Conservation (phyloP, 1,140 invertebrate genomes). For the Hesperophylax magnus region DNA sequence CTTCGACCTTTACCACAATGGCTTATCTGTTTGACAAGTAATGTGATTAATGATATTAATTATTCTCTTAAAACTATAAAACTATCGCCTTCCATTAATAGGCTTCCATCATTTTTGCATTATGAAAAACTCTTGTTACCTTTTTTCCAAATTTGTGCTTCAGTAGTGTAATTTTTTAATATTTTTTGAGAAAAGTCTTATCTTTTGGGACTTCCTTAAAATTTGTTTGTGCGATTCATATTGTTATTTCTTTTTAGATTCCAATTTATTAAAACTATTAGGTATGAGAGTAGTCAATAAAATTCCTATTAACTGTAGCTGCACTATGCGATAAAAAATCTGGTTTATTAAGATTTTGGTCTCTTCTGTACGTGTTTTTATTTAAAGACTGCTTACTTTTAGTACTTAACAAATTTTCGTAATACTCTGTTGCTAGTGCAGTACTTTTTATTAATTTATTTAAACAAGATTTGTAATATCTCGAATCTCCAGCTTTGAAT, state of each 20-base stretch:
- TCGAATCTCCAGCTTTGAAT: no score
- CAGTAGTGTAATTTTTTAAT: not conserved
- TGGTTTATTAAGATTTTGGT: no score
- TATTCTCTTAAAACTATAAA: slow-evolving; percentile 24
- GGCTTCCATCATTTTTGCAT: slow-evolving; percentile 29
- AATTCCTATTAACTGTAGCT: no score
- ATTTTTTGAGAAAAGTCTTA: not conserved
- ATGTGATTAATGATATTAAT: slow-evolving; percentile 35
- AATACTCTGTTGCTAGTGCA: no score
- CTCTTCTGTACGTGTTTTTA: not conserved
- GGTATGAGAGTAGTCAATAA: no score
- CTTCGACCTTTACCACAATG: slow-evolving; percentile 32
- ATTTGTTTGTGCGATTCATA: not conserved
- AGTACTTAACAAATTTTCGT: not conserved
- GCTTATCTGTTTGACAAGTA: slow-evolving; percentile 18
- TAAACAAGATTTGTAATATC: no score
- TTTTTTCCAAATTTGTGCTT: not conserved
- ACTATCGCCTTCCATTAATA: slow-evolving; percentile 31
- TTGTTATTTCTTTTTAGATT: no score
- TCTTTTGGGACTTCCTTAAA: not conserved
- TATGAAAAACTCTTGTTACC: slow-evolving; percentile 1
- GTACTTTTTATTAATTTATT: no score
- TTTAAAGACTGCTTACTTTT: slow-evolving; percentile 9
- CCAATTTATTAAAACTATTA: no score
- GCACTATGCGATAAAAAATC: no score